These are phyloP conservation scores for Bufotes viridis DNA, from an alignment of 2,797 vertebrate genomes.

Conservation along the genomic window DNA sequence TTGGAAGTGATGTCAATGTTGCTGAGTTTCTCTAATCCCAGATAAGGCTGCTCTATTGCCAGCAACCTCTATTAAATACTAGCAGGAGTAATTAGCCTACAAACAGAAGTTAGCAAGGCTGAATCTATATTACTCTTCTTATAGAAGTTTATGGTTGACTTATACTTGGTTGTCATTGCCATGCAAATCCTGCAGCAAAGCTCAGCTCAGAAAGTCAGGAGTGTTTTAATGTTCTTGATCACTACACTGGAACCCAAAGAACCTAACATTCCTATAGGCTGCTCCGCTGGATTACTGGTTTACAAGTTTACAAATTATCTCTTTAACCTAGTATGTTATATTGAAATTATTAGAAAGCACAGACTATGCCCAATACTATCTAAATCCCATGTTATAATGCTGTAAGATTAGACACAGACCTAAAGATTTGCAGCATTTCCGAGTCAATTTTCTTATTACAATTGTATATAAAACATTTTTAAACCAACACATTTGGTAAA, in stretches of 20 bases:
- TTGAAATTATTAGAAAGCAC: not conserved
- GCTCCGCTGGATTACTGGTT: not conserved
- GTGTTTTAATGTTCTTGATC: conserved; percentile 4
- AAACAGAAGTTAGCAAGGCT: not conserved
- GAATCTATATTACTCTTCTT: conserved; percentile 2
- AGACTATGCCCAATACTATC: not conserved
- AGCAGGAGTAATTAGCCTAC: conserved; percentile 22
- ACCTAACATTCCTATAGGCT: not conserved
- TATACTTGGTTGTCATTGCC: conserved; percentile 1
- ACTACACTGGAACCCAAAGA: not conserved
- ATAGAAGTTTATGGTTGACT: conserved; percentile 24
- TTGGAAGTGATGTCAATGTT: conserved; percentile 19
- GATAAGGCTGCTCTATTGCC: conserved; percentile 22
- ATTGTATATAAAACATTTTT: too few relatives aligned
- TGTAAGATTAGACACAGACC: not conserved
- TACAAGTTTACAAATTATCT: conserved; percentile 17
- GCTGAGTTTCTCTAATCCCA: conserved; percentile 32
- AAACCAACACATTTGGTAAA: too few relatives aligned
- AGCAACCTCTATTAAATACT: conserved; percentile 31
- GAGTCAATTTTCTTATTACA: too few relatives aligned
- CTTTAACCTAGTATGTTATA: not conserved
- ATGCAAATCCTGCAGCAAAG: conserved; percentile 5
- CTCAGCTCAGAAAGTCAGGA: not conserved
- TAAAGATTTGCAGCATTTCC: not conserved
- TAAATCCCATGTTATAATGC: not conserved